phyloP scores from a whole-genome alignment of 2,113 vertebrate genomes.

The Dolichotis patagonum region DNA sequence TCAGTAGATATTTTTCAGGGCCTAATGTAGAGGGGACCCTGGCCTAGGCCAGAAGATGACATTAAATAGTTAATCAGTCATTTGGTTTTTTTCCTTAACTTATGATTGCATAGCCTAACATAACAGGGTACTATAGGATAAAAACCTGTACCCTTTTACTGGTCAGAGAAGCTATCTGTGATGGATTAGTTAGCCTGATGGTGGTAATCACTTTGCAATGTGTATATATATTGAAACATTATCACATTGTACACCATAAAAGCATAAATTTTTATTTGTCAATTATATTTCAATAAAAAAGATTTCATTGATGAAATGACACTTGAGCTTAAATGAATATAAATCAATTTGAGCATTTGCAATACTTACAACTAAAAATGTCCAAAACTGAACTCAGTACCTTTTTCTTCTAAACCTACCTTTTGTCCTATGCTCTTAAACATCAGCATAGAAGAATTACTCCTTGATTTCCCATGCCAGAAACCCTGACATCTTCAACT shows the following conservation, averaged over 20 bases:
- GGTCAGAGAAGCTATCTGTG: not conserved
- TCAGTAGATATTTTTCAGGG: not conserved
- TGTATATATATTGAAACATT: not conserved
- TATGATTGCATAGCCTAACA: not conserved
- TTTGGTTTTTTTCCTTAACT: not conserved
- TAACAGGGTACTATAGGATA: too few relatives aligned
- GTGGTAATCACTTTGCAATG: not conserved
- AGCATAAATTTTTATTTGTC: not conserved
- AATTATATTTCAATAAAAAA: not conserved
- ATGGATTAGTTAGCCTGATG: not conserved
- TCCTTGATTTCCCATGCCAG: not conserved
- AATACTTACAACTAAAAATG: not conserved
- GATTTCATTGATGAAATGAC: slow-evolving; percentile 9
- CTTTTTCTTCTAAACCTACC: not conserved
- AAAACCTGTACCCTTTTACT: not conserved
- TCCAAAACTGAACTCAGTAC: not conserved
- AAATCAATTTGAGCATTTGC: not conserved
- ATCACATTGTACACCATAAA: not conserved
- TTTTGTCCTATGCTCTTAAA: not conserved
- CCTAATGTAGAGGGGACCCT: not conserved
- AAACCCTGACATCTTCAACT: not conserved
- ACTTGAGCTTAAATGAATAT: not conserved
- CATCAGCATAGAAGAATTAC: not conserved
- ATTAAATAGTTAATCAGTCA: not conserved
- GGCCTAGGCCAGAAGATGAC: not conserved